Conservation (phyloP, 2,113 vertebrate species). For the Ophthalmolycus amberensis region DNA sequence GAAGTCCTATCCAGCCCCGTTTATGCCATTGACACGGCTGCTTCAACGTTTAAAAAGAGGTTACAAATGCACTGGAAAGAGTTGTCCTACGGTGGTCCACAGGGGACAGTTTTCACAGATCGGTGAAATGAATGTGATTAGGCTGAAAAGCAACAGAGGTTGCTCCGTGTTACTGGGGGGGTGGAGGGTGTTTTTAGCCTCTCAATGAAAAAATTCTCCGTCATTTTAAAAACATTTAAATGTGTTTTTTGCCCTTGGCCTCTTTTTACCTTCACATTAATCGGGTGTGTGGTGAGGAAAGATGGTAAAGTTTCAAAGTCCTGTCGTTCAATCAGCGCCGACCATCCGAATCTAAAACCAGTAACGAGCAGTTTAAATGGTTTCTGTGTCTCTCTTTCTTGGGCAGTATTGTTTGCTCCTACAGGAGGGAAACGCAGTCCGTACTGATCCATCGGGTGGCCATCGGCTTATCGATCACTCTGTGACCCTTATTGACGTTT, state of each 20-base stretch:
- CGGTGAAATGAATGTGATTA: neutral
- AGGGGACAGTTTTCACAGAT: neutral
- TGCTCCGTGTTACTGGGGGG: neutral
- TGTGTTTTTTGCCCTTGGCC: neutral
- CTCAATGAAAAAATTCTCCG: neutral
- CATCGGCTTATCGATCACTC: conserved; percentile 71
- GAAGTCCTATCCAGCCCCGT: neutral
- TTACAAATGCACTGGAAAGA: neutral
- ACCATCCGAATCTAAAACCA: conserved; percentile 3
- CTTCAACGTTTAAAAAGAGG: neutral
- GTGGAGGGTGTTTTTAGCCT: neutral
- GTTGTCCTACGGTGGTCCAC: neutral
- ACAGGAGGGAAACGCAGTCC: conserved; percentile 17
- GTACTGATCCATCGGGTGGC: conserved; percentile 58
- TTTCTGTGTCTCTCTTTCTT: neutral
- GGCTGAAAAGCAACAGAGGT: neutral
- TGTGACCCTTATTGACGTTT: conserved; percentile 70
- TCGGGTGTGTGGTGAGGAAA: neutral
- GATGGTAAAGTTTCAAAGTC: neutral
- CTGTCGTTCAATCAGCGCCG: neutral
- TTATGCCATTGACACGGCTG: neutral
- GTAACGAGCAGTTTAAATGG: neutral
- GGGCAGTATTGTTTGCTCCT: neutral
- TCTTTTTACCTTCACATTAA: neutral
- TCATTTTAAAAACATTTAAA: conserved; percentile 1